phyloP scores from a whole-genome alignment of 92 coral and sea anemone genomes.

The Chrysogorgia sp. region DNA sequence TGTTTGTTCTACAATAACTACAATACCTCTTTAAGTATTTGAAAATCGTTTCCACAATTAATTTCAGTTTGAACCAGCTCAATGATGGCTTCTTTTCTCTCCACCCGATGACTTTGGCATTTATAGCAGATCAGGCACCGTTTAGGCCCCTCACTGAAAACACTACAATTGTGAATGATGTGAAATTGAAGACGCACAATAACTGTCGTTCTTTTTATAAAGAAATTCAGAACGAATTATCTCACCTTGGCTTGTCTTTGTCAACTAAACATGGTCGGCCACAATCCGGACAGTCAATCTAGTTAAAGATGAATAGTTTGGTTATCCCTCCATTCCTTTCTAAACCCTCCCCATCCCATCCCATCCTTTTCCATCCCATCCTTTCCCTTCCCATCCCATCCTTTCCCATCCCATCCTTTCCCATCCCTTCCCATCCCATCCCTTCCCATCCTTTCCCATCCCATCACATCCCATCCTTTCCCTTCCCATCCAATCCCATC shows the following conservation, averaged over 20 bases:
- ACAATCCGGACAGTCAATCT: conserved; percentile 93
- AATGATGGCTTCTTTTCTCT: conserved; percentile 92
- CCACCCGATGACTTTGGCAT: conserved; percentile 80
- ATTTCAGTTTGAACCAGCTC: conserved; percentile 95
- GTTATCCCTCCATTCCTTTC: too few relatives aligned
- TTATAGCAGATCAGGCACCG: conserved; percentile 70
- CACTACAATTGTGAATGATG: not conserved
- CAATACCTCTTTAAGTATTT: conserved; percentile 95
- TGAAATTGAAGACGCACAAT: not conserved
- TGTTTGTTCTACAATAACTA: not conserved
- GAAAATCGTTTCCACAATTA: conserved; percentile 91
- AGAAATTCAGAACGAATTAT: not conserved
- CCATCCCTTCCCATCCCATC: too few relatives aligned
- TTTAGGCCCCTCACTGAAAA: conserved; percentile 30
- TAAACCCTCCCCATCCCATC: too few relatives aligned
- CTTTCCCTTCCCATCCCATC: too few relatives aligned
- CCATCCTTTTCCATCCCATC: too few relatives aligned
- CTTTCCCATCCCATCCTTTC: too few relatives aligned
- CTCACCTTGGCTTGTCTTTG: conserved; percentile 35
- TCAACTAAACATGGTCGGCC: conserved; percentile 60
- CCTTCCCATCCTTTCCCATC: too few relatives aligned
- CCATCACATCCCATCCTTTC: too few relatives aligned
- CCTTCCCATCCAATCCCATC: too few relatives aligned
- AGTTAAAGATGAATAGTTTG: not conserved
- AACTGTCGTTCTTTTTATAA: not conserved